Conservation (phyloP, 2,888 invertebrate genomes). For the Macrophya alboannulata region DNA sequence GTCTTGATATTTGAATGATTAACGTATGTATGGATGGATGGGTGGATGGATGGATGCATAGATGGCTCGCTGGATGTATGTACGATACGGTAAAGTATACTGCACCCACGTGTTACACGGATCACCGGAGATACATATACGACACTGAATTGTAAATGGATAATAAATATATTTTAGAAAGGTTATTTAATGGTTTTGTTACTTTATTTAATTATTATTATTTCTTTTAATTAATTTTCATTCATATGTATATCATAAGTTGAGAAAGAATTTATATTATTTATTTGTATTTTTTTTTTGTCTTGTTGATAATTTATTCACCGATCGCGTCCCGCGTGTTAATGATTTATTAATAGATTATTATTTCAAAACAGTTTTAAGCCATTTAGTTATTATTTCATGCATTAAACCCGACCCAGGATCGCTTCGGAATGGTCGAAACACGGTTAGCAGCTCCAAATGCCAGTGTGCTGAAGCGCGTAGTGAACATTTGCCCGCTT, state of each 20-base stretch:
- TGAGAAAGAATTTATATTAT: neutral
- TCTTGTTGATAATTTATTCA: neutral
- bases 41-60: too few species aligned
- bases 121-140: neutral
- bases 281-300: neutral
- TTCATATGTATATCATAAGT: neutral
- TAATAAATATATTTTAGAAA: neutral
- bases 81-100: neutral
- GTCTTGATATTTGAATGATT: slow-evolving; percentile 11
- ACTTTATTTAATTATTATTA: neutral
- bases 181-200: neutral
- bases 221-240: too few species aligned
- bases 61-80: neutral
- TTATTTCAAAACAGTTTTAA: neutral
- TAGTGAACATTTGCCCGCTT: slow-evolving; percentile 48
- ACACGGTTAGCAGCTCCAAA: slow-evolving; percentile 36
- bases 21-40: neutral
- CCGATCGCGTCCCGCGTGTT: slow-evolving; percentile 2
- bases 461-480: slow-evolving; percentile 42
- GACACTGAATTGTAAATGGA: neutral
- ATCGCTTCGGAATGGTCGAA: slow-evolving; percentile 21
- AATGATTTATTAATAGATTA: neutral
- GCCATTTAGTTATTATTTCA: neutral
- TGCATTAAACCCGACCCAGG: neutral
- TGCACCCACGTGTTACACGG: neutral